phyloP scores from a whole-genome alignment of 2,888 invertebrate species.

The Phragmatobia fuliginosa region DNA sequence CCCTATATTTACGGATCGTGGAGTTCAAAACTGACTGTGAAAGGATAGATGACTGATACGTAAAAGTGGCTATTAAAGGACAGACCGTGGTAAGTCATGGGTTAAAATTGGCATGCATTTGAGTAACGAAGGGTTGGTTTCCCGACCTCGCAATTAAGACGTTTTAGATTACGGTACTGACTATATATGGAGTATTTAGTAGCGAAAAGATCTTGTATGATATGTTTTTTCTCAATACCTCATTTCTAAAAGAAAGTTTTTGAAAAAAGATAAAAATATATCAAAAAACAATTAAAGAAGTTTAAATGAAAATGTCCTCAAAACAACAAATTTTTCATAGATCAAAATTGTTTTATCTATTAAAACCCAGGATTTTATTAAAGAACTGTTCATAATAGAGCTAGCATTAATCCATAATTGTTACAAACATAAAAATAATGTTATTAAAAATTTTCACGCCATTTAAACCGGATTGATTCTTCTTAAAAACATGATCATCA shows the following conservation, averaged over 20 bases:
- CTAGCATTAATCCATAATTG: constrained; percentile 12
- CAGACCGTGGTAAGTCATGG: constrained; percentile 77
- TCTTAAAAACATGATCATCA: constrained; percentile 41
- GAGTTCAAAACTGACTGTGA: constrained; percentile 44
- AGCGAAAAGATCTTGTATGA: constrained; percentile 33
- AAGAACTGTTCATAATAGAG: constrained; percentile 13
- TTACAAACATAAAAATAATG: constrained; percentile 41
- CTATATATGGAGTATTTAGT: constrained; percentile 44
- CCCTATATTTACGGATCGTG: constrained; percentile 44
- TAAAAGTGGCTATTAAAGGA: constrained; percentile 78
- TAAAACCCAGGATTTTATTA: constrained; percentile 10
- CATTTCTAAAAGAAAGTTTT: background rate
- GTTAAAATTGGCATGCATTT: constrained; percentile 78
- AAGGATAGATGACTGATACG: constrained; percentile 75
- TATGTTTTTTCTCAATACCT: constrained; percentile 5
- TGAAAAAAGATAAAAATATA: background rate
- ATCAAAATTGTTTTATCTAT: background rate
- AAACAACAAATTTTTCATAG: background rate
- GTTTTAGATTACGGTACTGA: constrained; percentile 51
- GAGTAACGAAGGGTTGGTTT: constrained; percentile 70
- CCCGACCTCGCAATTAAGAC: constrained; percentile 73
- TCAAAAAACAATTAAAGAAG: background rate
- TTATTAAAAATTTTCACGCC: constrained; percentile 48
- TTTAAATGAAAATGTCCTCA: background rate
- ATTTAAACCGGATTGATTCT: constrained; percentile 38